Evolutionary conservation across 1,140 invertebrate genomes (phyloP).

Genomic region (Drosophila sulfurigaster): DNA sequence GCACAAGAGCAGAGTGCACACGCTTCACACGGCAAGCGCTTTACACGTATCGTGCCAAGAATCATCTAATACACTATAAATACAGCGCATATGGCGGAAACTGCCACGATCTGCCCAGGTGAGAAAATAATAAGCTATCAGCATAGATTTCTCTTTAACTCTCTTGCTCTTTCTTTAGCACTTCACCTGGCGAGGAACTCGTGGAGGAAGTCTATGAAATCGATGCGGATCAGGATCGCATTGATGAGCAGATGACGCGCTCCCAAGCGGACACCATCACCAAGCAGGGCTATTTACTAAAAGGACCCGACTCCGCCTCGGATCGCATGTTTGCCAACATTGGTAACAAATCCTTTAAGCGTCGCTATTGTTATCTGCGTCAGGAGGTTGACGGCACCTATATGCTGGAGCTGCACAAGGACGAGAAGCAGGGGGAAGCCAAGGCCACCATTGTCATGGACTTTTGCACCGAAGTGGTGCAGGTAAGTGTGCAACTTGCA

Average conservation of each 20-base stretch:
- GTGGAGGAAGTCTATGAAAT: slow-evolving; percentile 94
- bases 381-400: slow-evolving; percentile 96
- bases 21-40: slow-evolving; percentile 94
- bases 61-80: slow-evolving; percentile 95
- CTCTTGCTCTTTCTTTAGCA: slow-evolving; percentile 37
- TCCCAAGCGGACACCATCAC: slow-evolving; percentile 90
- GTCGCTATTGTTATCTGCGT: slow-evolving; percentile 94
- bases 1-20: slow-evolving; percentile 85
- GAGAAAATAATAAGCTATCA: background rate
- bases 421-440: slow-evolving; percentile 95
- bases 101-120: slow-evolving; percentile 94
- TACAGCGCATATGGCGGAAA: slow-evolving; percentile 93
- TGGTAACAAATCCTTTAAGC: slow-evolving; percentile 95
- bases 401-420: slow-evolving; percentile 96
- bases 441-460: slow-evolving; percentile 97
- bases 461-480: slow-evolving; percentile 94
- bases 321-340: slow-evolving; percentile 94
- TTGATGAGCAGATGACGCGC: slow-evolving; percentile 90
- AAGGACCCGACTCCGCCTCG: slow-evolving; percentile 93
- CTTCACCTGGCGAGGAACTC: slow-evolving; percentile 86
- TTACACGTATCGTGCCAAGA: slow-evolving; percentile 93
- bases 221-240: slow-evolving; percentile 93
- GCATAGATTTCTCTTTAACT: background rate
- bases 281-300: slow-evolving; percentile 95
- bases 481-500: slow-evolving; percentile 86